A percentile compares a stretch with the other conserved stretches of the same genome.
Conservation (phyloP, 2,888 invertebrate species). For the Eupelmus urozonus region DNA sequence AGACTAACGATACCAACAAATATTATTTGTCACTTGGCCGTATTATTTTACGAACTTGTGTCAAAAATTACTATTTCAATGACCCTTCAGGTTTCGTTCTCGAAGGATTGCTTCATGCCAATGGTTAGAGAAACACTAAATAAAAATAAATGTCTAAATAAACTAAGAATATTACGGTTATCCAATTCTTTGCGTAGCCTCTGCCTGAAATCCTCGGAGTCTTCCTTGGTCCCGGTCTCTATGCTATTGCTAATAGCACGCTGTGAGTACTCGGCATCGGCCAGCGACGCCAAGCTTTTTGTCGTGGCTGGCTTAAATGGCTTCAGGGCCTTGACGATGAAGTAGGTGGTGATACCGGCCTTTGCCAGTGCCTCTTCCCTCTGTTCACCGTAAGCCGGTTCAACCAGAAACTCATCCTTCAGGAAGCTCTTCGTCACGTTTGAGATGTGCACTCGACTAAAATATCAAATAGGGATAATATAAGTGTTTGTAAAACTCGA, state of each 20-base stretch:
- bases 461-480: no score
- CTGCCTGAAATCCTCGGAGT: slow-evolving; percentile 89
- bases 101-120: no score
- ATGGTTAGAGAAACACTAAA: no score
- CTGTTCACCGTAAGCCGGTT: slow-evolving; percentile 92
- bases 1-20: no score
- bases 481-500: no score
- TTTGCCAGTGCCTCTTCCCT: slow-evolving; percentile 93
- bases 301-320: slow-evolving; percentile 79
- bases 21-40: no score
- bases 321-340: slow-evolving; percentile 91
- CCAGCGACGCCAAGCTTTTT: slow-evolving; percentile 72
- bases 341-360: slow-evolving; percentile 94
- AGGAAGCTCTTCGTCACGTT: slow-evolving; percentile 92
- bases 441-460: slow-evolving; percentile 89
- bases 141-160: no score
- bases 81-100: no score
- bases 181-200: slow-evolving; percentile 90
- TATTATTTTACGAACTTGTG: no score
- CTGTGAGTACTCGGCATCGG: slow-evolving; percentile 66
- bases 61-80: no score
- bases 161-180: no score
- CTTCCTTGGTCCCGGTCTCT: slow-evolving; percentile 75
- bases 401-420: slow-evolving; percentile 94
- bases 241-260: slow-evolving; percentile 3